Evolutionary conservation across 2,888 invertebrate species (phyloP).

Genomic region (Coleophora flavipennella): DNA sequence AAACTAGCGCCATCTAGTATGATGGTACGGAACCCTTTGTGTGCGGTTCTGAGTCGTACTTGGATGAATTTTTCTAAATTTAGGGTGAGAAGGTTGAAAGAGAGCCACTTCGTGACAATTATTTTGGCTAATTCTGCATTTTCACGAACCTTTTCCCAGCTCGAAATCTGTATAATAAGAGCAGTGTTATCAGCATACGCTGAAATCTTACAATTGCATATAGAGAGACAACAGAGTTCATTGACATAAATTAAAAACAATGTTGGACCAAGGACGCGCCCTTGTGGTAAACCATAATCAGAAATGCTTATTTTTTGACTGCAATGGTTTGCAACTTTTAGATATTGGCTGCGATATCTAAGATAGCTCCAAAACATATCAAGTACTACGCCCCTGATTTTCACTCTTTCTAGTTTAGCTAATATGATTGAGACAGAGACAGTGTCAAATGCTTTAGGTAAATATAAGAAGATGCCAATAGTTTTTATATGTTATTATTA

Average conservation of each 20-base stretch:
- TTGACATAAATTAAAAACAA: not conserved
- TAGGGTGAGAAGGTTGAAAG: not conserved
- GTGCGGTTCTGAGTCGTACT: no score
- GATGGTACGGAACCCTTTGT: no score
- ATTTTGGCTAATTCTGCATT: not conserved
- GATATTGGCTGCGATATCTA: not conserved
- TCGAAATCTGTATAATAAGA: not conserved
- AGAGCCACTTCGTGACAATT: not conserved
- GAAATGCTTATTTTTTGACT: not conserved
- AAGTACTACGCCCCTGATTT: not conserved
- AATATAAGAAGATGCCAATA: conserved; percentile 7
- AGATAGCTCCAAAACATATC: not conserved
- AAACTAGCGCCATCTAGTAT: no score
- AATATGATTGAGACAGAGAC: conserved; percentile 4
- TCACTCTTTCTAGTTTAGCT: not conserved
- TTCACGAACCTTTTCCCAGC: not conserved
- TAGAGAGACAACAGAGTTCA: not conserved
- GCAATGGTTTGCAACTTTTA: not conserved
- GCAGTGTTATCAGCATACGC: conserved; percentile 1
- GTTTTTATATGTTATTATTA: conserved; percentile 5
- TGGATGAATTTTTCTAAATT: not conserved
- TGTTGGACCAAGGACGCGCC: not conserved
- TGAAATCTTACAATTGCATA: not conserved
- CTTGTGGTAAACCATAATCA: not conserved
- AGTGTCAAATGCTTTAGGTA: conserved; percentile 9